Evolutionary conservation across 2,888 invertebrate species (phyloP), one percentile per base, ranked within the genome.

Genomic region (Petrophora chlorosata): DNA sequence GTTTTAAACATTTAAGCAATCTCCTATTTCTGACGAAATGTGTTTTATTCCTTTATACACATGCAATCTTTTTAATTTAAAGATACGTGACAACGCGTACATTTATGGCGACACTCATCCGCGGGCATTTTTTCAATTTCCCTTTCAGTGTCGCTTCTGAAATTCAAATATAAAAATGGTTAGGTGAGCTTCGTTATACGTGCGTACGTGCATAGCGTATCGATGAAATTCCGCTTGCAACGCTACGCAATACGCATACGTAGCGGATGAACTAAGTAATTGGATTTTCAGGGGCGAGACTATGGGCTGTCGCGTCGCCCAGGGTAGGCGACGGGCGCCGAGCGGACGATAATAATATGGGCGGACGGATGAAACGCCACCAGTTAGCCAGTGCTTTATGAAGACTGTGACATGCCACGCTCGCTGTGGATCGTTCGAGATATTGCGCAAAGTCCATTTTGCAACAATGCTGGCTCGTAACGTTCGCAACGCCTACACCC

Each of bases 281-380:
- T 85, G 75, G 83, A 85, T 85, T 85, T 85, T 79, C 74, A 75
- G 78, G 66, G 64, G 65, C 64, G 74, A 73, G 67, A 64, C 61
- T 69, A 65, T 63, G 63, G 59, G 45, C 66, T 67, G 70, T 71
- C 71, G 70, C 67, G 65, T 65, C 53, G 67, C 58, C 13, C 15
- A 5, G 15, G 17, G 14, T 36, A 5, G 36, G 70, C 61, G 32
- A 55, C 56, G 56, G 58, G 51, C 66, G 49, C 5, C 25, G 9
- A 3, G 57, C 65, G 56, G 47, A 60, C 71, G 67, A 76, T 75
- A 75, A 76, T 78, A 76, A 72, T 65, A 52, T 61, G 64, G 68
- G 71, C 62, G 69, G 73, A 67, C 72, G 65, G 65, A 65, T 78
- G 76, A 77, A 73, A 71, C 57, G 68, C 63, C 67, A 58, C 67